phyloP scores from a whole-genome alignment of 2,113 vertebrate genomes.

The Gnathonemus longibarbis region DNA sequence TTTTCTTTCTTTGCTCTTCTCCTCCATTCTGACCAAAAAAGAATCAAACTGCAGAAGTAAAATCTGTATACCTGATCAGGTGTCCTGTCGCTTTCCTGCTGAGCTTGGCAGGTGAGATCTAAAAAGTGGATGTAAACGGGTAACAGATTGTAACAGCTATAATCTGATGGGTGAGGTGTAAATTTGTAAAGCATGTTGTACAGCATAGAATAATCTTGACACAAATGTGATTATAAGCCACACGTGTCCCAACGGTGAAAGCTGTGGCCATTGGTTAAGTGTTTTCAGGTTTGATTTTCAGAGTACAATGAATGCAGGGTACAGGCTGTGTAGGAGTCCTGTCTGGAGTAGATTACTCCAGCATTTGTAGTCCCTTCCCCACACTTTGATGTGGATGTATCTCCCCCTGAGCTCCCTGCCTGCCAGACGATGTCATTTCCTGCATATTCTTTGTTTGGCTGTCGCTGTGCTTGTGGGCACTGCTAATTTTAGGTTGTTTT shows the following conservation, averaged over 20 bases:
- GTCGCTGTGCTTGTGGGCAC: neutral
- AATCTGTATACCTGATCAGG: neutral
- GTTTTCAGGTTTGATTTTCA: neutral
- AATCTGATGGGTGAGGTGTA: neutral
- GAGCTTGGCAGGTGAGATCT: neutral
- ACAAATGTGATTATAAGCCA: neutral
- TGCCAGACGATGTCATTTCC: slow-evolving; percentile 17
- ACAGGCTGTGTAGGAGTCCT: neutral
- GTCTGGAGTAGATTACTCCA: slow-evolving; percentile 9
- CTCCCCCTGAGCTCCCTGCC: neutral
- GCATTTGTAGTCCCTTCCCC: neutral
- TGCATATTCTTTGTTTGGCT: slow-evolving; percentile 4
- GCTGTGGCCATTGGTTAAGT: neutral
- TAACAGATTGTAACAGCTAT: neutral
- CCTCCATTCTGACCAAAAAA: neutral
- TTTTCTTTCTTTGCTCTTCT: neutral
- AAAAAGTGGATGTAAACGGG: neutral
- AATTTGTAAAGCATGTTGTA: neutral
- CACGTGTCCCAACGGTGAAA: neutral
- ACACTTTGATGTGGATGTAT: neutral
- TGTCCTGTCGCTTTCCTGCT: neutral
- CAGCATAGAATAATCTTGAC: neutral
- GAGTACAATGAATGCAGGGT: neutral
- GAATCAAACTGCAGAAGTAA: neutral
- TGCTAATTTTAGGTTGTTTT: slow-evolving; percentile 19